Conservation (phyloP, 2,797 vertebrate species). For the Pangasius krempfi region DNA sequence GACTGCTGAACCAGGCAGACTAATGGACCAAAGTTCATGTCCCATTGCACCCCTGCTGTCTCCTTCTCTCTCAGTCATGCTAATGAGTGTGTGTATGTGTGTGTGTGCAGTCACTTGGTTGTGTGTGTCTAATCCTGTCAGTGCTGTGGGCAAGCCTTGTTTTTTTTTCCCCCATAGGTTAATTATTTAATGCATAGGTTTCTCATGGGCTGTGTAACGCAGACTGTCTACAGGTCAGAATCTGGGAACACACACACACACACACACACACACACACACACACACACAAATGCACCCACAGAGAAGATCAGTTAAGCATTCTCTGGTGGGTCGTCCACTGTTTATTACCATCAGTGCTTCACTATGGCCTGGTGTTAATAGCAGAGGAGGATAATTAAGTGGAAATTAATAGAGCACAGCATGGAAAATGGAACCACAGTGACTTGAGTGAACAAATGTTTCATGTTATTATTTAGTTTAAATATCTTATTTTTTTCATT, state of each 20-base stretch:
- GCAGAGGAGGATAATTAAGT: conserved; percentile 52
- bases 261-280: no score
- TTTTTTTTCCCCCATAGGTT: neutral
- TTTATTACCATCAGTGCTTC: neutral
- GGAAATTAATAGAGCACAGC: neutral
- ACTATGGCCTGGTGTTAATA: conserved; percentile 19
- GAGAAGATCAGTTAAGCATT: neutral
- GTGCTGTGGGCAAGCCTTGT: neutral
- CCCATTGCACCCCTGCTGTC: neutral
- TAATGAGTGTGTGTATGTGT: neutral
- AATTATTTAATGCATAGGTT: neutral
- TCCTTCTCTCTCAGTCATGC: neutral
- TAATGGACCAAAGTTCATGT: neutral
- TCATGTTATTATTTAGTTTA: no score
- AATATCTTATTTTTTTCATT: no score
- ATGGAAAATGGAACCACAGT: neutral
- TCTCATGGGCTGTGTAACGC: neutral
- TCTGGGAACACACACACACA: neutral
- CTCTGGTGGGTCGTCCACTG: neutral
- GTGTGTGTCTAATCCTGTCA: neutral
- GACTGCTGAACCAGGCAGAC: neutral
- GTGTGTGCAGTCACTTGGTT: neutral
- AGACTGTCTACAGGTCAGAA: neutral
- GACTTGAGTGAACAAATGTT: neutral
- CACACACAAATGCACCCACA: neutral